Evolutionary conservation across 2,888 invertebrate species (phyloP).

Genomic region (Drosophila sordidula): DNA sequence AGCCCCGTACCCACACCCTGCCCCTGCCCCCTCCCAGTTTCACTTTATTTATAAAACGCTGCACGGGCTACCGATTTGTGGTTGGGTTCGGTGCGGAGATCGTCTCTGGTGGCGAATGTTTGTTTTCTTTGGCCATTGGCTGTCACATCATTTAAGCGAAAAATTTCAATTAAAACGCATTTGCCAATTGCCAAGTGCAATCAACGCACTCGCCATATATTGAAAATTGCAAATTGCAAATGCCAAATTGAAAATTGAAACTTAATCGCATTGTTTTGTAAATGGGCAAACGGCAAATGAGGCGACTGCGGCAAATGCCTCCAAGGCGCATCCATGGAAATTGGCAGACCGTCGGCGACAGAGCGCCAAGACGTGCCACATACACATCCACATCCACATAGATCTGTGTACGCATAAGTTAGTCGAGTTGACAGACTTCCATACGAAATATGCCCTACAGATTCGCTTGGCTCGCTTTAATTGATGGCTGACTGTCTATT

Average conservation of each 20-base stretch:
- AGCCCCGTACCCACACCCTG: not conserved
- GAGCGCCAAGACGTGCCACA: slow-evolving; percentile 38
- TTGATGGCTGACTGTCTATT: slow-evolving; percentile 59
- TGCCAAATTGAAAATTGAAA: slow-evolving; percentile 61
- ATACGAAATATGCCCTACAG: slow-evolving; percentile 28
- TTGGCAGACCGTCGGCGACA: slow-evolving; percentile 43
- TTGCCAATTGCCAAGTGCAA: slow-evolving; percentile 38
- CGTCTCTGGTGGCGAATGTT: slow-evolving; percentile 44
- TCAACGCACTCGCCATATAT: slow-evolving; percentile 6
- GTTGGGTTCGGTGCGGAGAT: slow-evolving; percentile 1
- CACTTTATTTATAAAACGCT: slow-evolving; percentile 66
- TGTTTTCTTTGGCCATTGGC: slow-evolving; percentile 52
- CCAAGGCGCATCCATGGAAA: slow-evolving; percentile 39
- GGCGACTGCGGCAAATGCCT: slow-evolving; percentile 37
- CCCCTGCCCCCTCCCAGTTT: not conserved
- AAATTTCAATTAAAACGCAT: slow-evolving; percentile 70
- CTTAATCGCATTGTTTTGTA: slow-evolving; percentile 65
- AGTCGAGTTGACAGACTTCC: slow-evolving; percentile 24
- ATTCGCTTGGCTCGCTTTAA: slow-evolving; percentile 57
- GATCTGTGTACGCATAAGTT: not conserved
- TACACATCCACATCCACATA: slow-evolving; percentile 6
- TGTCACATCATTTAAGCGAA: slow-evolving; percentile 56
- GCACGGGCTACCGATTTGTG: slow-evolving; percentile 46
- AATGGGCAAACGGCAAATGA: slow-evolving; percentile 33
- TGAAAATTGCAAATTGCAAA: slow-evolving; percentile 34